Evolutionary conservation across 2,888 invertebrate genomes (phyloP), one percentile per base, ranked within the genome.

Genomic region (Augochlorella aurata): DNA sequence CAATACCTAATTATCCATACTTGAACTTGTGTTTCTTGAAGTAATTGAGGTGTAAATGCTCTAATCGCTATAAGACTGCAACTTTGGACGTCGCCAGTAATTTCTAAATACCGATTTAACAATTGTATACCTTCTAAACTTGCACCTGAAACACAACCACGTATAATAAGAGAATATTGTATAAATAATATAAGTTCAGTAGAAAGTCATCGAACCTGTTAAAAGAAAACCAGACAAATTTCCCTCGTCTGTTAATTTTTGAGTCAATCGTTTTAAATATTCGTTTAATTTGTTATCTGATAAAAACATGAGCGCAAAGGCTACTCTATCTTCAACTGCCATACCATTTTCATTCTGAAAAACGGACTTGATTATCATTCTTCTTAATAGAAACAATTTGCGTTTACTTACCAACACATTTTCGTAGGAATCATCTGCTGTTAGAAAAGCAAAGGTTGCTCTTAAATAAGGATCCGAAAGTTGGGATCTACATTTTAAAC

Each of bases 391-490:
- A 18, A n/a, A 65, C 0, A 7, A 52, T 54, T 14, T 9, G n/a
- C 24, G 10, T 45, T 14, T 78, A 93, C 95, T 94, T 94, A 97
- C 97, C 94, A 97, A 94, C 88, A 98, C 96, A 83, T 95, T 95
- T 76, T 97, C 97, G 89, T 96, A 98, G 89, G 95, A 96, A 87
- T 96, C 96, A 73, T 97, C 97, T 50, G 97, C 96, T 0, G 98
- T 97, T 82, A 99, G 95, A 94, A 99, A 99, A 69, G 97, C 96
- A 94, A 99, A 98, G 93, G 98, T 96, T 9, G 97, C 98, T 90
- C 98, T 95, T 83, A 99, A 95, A 94, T 99, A 98, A 0, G 98
- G 97, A 95, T 98, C 97, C n/a, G 96, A 95, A 73, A 99, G 95
- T 92, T 97, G 97, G 29, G 95, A 95, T 88, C 96, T 95, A n/a